phyloP scores from a whole-genome alignment of 2,113 vertebrate species.

The Alouatta palliata region DNA sequence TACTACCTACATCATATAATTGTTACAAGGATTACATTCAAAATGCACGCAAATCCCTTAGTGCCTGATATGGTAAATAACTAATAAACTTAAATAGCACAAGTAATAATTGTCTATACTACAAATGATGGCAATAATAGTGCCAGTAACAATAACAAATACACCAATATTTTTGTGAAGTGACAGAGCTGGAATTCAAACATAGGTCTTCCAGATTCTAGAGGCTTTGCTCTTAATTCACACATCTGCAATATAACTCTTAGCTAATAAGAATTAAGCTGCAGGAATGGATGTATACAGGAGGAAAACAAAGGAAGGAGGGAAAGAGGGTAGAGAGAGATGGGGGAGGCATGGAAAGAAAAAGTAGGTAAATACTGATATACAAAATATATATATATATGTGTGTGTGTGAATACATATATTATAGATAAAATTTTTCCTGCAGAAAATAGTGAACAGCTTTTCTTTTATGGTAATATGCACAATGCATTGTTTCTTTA shows the following conservation, averaged over 20 bases:
- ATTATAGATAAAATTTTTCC: neutral
- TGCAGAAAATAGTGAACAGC: neutral
- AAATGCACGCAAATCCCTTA: neutral
- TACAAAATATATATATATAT: neutral
- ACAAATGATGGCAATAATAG: neutral
- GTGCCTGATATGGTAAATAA: neutral
- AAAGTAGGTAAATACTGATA: neutral
- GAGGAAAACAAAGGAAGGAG: neutral
- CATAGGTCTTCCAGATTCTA: neutral
- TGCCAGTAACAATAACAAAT: neutral
- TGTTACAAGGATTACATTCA: neutral
- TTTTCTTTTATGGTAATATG: neutral
- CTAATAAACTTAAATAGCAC: neutral
- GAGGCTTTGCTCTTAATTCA: neutral
- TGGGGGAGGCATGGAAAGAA: neutral
- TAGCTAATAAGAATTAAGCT: slow-evolving; percentile 2
- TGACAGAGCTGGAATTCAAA: neutral
- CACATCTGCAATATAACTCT: neutral
- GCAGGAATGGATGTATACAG: neutral
- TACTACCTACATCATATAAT: neutral
- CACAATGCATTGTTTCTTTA: neutral
- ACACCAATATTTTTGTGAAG: neutral
- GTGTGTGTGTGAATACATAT: neutral
- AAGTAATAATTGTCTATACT: neutral
- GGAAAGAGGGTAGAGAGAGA: no score